These are phyloP conservation scores for Aurelia coerulea DNA, from an alignment of 30 jellyfish, hydroid and myxozoan genomes.

Conservation along the genomic window DNA sequence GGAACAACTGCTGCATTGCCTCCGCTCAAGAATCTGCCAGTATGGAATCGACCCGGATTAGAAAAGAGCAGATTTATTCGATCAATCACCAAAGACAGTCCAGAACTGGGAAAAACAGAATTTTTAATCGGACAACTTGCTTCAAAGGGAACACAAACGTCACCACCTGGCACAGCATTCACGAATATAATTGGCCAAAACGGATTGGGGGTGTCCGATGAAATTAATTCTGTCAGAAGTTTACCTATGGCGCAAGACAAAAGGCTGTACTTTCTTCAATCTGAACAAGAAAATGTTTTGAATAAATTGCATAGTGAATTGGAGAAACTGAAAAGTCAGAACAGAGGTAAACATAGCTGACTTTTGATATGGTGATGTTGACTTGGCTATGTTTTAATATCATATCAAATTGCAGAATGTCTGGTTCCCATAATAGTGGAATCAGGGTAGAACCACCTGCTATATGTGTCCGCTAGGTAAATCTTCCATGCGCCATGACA, in stretches of 20 bases:
- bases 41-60: slow-evolving; percentile 71
- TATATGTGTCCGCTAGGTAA: too few species aligned
- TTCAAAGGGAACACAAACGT: slow-evolving; percentile 62
- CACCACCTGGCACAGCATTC: slow-evolving; percentile 58
- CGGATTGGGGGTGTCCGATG: slow-evolving; percentile 1
- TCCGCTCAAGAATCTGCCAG: slow-evolving; percentile 71
- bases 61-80: slow-evolving; percentile 65
- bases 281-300: slow-evolving; percentile 72
- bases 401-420: too few species aligned
- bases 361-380: too few species aligned
- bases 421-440: too few species aligned
- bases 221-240: background rate
- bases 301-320: slow-evolving; percentile 47
- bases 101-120: slow-evolving; percentile 51
- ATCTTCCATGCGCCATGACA: too few species aligned
- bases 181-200: background rate
- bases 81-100: slow-evolving; percentile 71
- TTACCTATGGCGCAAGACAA: slow-evolving; percentile 15
- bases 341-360: slow-evolving; percentile 45
- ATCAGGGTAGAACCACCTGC: too few species aligned
- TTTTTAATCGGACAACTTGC: slow-evolving; percentile 16
- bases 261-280: slow-evolving; percentile 61
- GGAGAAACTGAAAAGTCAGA: slow-evolving; percentile 33
- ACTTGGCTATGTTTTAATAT: too few species aligned
- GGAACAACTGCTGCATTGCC: slow-evolving; percentile 23